These are phyloP conservation scores for Pteropus alecto DNA, from an alignment of 2,113 vertebrate genomes.

Conservation along the genomic window DNA sequence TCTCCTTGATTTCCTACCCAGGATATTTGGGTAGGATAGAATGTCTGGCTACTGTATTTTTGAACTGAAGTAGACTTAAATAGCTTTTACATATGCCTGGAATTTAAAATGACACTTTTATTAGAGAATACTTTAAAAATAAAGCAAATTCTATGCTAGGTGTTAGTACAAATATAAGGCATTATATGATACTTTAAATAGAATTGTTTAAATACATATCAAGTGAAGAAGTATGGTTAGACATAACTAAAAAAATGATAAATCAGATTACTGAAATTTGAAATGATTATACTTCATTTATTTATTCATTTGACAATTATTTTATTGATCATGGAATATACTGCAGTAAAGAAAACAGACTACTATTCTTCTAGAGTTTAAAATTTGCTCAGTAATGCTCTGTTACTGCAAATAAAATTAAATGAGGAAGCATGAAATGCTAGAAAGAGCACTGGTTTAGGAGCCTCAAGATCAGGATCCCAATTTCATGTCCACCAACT, in stretches of 20 bases:
- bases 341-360: neutral
- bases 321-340: neutral
- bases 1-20: neutral
- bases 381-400: neutral
- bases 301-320: neutral
- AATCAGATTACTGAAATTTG: neutral
- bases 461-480: neutral
- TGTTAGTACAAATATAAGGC: neutral
- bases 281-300: neutral
- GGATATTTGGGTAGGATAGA: neutral
- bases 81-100: neutral
- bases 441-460: neutral
- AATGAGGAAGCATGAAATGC: neutral
- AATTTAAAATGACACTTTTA: conserved; percentile 27
- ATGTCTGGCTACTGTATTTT: conserved; percentile 11
- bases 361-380: neutral
- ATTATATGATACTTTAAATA: neutral
- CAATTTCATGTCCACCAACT: neutral
- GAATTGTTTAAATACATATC: neutral
- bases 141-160: neutral
- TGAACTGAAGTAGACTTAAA: neutral
- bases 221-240: neutral
- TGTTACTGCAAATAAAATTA: neutral
- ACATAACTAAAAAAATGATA: neutral
- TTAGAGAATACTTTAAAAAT: neutral